phyloP scores from a whole-genome alignment of 2,113 vertebrate species.

The Datnioides undecimradiatus region DNA sequence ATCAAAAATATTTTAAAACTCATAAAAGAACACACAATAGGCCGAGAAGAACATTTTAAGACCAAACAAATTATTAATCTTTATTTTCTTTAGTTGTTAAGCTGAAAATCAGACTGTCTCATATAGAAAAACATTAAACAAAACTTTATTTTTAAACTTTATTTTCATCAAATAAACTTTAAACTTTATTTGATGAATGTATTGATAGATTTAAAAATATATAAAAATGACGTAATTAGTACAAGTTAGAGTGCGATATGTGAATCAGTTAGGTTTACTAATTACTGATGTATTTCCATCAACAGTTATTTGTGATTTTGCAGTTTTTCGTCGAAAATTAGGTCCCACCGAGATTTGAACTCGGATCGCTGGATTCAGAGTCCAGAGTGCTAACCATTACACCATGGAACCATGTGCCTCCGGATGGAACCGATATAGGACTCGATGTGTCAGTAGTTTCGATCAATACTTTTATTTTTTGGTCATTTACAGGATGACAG shows the following conservation, averaged over 20 bases:
- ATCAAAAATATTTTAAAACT: not conserved
- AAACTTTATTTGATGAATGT: too few species aligned
- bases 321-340: not conserved
- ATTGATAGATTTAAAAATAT: too few species aligned
- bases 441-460: too few species aligned
- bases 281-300: too few species aligned
- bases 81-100: not conserved
- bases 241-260: too few species aligned
- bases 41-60: not conserved
- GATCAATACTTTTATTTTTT: not conserved
- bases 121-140: not conserved
- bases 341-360: slow-evolving; percentile 84
- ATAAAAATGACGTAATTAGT: too few species aligned
- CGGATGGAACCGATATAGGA: too few species aligned
- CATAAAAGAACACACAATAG: not conserved
- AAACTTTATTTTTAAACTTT: too few species aligned
- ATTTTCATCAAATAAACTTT: too few species aligned
- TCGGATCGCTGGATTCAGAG: slow-evolving; percentile 86
- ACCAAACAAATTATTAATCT: too few species aligned
- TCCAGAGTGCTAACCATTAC: slow-evolving; percentile 86
- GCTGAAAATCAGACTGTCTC: not conserved
- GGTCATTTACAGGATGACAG: not conserved
- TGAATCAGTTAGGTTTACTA: too few species aligned
- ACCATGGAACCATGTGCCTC: slow-evolving; percentile 71
- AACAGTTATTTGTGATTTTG: too few species aligned